Conservation (phyloP, 2,888 invertebrate genomes). For the Marasmarcha lunaedactyla region DNA sequence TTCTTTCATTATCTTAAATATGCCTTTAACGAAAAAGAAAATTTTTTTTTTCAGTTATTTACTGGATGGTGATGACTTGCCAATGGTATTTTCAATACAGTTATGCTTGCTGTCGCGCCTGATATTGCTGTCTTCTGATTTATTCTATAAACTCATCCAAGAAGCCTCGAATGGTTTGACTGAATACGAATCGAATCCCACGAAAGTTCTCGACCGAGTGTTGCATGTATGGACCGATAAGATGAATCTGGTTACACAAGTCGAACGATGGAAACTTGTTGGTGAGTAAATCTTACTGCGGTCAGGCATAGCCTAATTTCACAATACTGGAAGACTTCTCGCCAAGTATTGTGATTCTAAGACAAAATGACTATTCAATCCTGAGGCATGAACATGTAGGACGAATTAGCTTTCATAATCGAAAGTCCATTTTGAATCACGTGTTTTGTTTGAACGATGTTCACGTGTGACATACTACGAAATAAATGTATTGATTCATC, state of each 20-base stretch:
- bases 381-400: too few relatives aligned
- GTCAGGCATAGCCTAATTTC: too few relatives aligned
- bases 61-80: slow-evolving; percentile 76
- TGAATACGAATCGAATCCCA: slow-evolving; percentile 66
- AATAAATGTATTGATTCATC: too few relatives aligned
- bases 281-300: slow-evolving; percentile 54
- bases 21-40: too few relatives aligned
- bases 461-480: too few relatives aligned
- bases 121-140: slow-evolving; percentile 75
- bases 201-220: slow-evolving; percentile 76
- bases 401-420: too few relatives aligned
- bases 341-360: too few relatives aligned
- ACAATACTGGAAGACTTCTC: too few relatives aligned
- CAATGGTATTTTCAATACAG: slow-evolving; percentile 82
- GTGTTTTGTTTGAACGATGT: too few relatives aligned
- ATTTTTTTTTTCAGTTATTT: slow-evolving; percentile 71
- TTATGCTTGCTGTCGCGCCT: slow-evolving; percentile 84
- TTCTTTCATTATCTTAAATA: too few relatives aligned
- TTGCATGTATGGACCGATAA: slow-evolving; percentile 83
- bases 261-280: slow-evolving; percentile 86
- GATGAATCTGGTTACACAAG: slow-evolving; percentile 82
- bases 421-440: too few relatives aligned
- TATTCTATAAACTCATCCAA: slow-evolving; percentile 72
- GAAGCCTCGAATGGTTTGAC: slow-evolving; percentile 48
- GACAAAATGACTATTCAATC: too few relatives aligned